A percentile compares a stretch with the other conserved stretches of the same genome.
Evolutionary conservation across 2,888 invertebrate genomes (phyloP).

Genomic region (Drosophila atroscutellata): DNA sequence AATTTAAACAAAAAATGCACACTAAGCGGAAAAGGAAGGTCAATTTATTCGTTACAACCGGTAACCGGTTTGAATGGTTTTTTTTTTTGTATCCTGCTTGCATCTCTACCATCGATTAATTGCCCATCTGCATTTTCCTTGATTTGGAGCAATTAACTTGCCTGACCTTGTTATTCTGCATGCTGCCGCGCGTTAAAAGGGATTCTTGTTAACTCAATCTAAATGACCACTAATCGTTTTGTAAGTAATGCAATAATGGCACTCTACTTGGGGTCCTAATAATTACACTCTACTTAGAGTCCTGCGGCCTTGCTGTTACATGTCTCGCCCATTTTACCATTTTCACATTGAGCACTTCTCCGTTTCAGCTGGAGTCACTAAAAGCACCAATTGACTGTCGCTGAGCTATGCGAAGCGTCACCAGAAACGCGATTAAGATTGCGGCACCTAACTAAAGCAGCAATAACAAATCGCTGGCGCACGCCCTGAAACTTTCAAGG

Average conservation of each 20-base stretch:
- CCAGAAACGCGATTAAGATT: conserved; percentile 58
- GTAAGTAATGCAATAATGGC: conserved; percentile 7
- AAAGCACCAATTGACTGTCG: conserved; percentile 36
- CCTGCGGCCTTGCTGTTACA: conserved; percentile 23
- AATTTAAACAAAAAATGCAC: background rate
- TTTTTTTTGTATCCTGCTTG: background rate
- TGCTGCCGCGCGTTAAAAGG: background rate
- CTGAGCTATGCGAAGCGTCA: conserved; percentile 31
- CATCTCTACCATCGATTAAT: background rate
- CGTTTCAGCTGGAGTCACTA: conserved; percentile 33
- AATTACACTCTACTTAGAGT: conserved; percentile 6
- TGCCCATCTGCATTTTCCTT: background rate
- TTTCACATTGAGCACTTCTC: conserved; percentile 14
- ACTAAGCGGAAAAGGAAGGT: background rate
- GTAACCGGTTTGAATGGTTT: background rate
- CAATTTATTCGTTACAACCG: background rate
- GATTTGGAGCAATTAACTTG: background rate
- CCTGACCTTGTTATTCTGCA: too few relatives aligned
- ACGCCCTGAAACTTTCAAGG: conserved; percentile 70
- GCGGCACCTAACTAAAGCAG: conserved; percentile 44
- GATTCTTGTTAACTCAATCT: conserved; percentile 3
- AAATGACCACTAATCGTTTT: conserved; percentile 21
- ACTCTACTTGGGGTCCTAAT: conserved; percentile 7
- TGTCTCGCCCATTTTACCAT: conserved; percentile 3
- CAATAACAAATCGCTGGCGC: conserved; percentile 53